A percentile compares a stretch with the other conserved stretches of the same genome.
Evolutionary conservation across 2,888 invertebrate species (phyloP).

Genomic region (Pammene fasciana): DNA sequence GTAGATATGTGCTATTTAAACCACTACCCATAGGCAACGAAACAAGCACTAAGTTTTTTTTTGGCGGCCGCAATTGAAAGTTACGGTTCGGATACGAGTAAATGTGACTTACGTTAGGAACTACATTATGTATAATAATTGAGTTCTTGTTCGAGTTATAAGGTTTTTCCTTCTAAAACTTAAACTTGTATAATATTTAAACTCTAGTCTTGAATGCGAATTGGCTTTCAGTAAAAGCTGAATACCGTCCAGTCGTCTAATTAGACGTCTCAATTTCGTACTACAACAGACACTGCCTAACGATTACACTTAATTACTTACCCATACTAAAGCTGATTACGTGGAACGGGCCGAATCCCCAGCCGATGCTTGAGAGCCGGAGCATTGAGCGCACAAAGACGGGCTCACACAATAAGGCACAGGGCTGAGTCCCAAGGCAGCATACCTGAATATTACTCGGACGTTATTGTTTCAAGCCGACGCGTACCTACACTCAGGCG

Average conservation of each 20-base stretch:
- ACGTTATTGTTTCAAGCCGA: constrained; percentile 21
- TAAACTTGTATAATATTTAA: too few species aligned
- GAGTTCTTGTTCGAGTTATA: too few species aligned
- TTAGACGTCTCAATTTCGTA: not conserved
- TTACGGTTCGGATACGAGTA: too few species aligned
- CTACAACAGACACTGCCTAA: constrained; percentile 8
- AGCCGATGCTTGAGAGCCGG: constrained; percentile 38
- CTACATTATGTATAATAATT: too few species aligned
- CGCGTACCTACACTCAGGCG: constrained; percentile 1
- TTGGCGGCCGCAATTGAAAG: too few species aligned
- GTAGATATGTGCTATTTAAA: too few species aligned
- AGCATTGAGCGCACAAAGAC: constrained; percentile 37
- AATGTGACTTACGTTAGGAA: too few species aligned
- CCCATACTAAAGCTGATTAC: constrained; percentile 35
- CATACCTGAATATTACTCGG: constrained; percentile 30
- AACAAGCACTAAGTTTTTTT: too few species aligned
- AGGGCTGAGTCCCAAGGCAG: constrained; percentile 29
- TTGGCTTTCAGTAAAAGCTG: not conserved
- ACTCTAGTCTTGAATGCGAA: not conserved
- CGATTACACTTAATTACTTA: constrained; percentile 30
- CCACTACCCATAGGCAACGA: too few species aligned
- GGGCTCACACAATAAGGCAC: constrained; percentile 33
- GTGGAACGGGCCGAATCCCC: constrained; percentile 31
- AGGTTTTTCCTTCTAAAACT: too few species aligned
- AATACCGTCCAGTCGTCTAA: not conserved